Evolutionary conservation across 1,140 invertebrate genomes (phyloP).

Genomic region (Zaprionus gabonicus): DNA sequence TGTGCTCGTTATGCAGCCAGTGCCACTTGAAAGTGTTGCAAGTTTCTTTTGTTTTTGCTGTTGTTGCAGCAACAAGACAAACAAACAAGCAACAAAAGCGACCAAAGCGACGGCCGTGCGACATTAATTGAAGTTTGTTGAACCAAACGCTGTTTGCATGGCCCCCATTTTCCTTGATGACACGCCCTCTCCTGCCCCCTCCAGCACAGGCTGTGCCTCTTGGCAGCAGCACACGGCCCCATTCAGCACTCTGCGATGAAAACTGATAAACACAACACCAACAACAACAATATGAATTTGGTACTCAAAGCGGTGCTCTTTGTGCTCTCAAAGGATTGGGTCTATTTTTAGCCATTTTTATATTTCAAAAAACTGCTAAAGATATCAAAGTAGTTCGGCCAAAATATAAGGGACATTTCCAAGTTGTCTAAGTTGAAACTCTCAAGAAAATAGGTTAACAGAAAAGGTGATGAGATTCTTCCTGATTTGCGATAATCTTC

Average conservation of each 20-base stretch:
- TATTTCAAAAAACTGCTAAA: too few relatives aligned
- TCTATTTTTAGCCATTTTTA: too few relatives aligned
- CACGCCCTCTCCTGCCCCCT: not conserved
- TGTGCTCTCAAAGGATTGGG: not conserved
- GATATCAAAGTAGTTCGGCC: too few relatives aligned
- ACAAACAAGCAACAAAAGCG: slow-evolving; percentile 59
- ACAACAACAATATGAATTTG: not conserved
- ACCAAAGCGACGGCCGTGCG: slow-evolving; percentile 62
- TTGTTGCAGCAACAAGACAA: slow-evolving; percentile 30
- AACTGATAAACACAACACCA: not conserved
- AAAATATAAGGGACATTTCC: too few relatives aligned
- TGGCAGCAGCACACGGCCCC: not conserved
- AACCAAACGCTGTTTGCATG: slow-evolving; percentile 74
- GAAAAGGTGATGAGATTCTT: too few relatives aligned
- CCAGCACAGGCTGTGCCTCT: not conserved
- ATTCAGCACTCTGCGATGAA: not conserved
- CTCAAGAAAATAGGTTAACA: too few relatives aligned
- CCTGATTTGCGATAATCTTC: too few relatives aligned
- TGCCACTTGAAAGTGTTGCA: slow-evolving; percentile 77
- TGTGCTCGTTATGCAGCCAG: slow-evolving; percentile 57
- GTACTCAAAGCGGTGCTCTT: not conserved
- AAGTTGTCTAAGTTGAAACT: too few relatives aligned
- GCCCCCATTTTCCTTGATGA: slow-evolving; percentile 38
- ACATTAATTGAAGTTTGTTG: slow-evolving; percentile 81
- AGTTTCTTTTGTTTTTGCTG: slow-evolving; percentile 40